Evolutionary conservation across 2,113 vertebrate species (phyloP), one percentile per base, ranked within the genome.

Genomic region (Zosterops borbonicus): DNA sequence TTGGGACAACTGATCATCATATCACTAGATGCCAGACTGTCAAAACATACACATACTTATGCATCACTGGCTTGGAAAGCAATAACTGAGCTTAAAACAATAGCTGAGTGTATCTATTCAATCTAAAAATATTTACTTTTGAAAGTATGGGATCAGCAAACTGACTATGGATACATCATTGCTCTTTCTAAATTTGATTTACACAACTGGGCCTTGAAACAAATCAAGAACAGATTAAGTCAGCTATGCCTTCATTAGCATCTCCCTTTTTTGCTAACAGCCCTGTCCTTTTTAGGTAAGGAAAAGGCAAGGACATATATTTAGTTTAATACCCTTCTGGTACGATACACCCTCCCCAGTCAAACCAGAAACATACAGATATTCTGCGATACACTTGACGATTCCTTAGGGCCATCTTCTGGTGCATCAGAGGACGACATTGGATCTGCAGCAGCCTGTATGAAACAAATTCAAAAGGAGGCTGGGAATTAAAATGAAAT

Each of bases 341-440:
- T 1, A 1, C 15, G 39, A 80, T 3, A 83, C 17, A 83, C 95
- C 92, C 89, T 90, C 82, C 93, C 95, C 90, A 93, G 74, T 55
- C 80, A 87, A 93, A 93, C 65, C 80, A 91, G 73, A 79, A 85
- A 98, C 98, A 88, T 97, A 98, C 98, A 98, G 92, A 98, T 96
- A 97, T 95, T 97, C 92, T 98, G 97, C 2, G 98, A 79, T 11
- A 97, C 92, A 89, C 94, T 97, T 9, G 97, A 65, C 1, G 95
- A 63, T 68, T 89, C 97, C 85, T 95, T 96, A 60, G 98, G 97
- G 46, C 91, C 98, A 63, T 96, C 91, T 87, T 96, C 98, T 9
- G 94, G 89, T 37, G 84, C 73, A 31, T 92, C 97, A 5, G 96
- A 87, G 12, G 92, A 92, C 21, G 94, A 83, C 52, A 78, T 25